Evolutionary conservation across 2,113 vertebrate genomes (phyloP), one percentile per base, ranked within the genome.

Genomic region (Labrus mixtus): DNA sequence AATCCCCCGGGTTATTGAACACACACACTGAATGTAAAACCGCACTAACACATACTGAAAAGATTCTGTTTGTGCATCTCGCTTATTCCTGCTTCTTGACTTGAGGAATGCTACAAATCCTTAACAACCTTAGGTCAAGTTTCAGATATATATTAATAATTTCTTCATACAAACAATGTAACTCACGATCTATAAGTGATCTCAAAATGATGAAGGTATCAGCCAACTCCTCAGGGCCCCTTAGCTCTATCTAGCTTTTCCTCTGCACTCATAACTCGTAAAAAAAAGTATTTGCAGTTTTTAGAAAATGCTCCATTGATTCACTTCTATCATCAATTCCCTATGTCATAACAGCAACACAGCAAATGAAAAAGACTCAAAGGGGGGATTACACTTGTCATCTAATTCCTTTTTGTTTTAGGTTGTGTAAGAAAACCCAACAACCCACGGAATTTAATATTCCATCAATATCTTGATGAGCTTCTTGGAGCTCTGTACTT

Each of bases 1-100:
- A 81, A 79, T 39, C 65, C 77, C 65, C 6, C 6, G n/a, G 74
- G 71, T 69, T 56, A 70, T 68, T 66, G 63, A 53, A 45, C 8
- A 46, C 10, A n/a, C 56, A 39, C 41, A 62, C 2, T 46, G 23
- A 53, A 67, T 72, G 20, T 16, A 19, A 36, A 57, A 65, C 41
- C 2, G 6, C 51, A 64, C 11, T 15, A 2, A 59, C 19, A 33
- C 19, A 23, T 17, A 48, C 25, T 37, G 45, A 29, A 29, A 12
- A 22, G 10, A 11, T 8, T 10, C 10, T n/a, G 19, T n/a, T 9
- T 51, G 17, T n/a, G 7, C n/a, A 51, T 51, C 19, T 51, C 1
- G 13, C n/a, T 6, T 51, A n/a, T n/a, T 51, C 1, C 48, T 48
- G 15, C 16, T n/a, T 48, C 19, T 51, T 51, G 48, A 7, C 15